Percentiles rank a stretch among this genome's conserved stretches.
Evolutionary conservation across 2,888 invertebrate genomes (phyloP).

Genomic region (Athalia cordata): DNA sequence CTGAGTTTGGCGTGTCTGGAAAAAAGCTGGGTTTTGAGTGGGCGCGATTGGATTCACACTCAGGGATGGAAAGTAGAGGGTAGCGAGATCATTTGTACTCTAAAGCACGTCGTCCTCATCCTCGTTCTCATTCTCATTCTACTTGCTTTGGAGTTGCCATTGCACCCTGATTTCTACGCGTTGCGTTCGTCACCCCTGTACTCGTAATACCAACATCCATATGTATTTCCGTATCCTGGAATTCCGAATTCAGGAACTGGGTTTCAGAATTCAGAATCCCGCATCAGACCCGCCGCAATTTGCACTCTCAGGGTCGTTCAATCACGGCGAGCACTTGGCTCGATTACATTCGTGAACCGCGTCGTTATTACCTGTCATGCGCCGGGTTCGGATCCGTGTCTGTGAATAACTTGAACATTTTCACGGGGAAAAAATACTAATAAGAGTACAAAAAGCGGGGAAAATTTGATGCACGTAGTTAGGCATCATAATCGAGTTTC

Average conservation of each 20-base stretch:
- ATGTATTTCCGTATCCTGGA: conserved; percentile 20
- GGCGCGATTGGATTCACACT: too few relatives aligned
- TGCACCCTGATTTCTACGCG: conserved; percentile 17
- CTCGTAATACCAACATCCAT: conserved; percentile 8
- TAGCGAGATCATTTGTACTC: too few relatives aligned
- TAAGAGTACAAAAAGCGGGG: background rate
- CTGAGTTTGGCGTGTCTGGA: too few relatives aligned
- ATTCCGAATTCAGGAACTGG: too few relatives aligned
- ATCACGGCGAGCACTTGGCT: conserved; percentile 41
- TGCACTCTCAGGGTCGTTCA: conserved; percentile 42
- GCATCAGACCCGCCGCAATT: conserved; percentile 34
- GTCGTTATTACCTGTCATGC: conserved; percentile 43
- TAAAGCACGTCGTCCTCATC: too few relatives aligned
- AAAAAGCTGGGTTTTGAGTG: too few relatives aligned
- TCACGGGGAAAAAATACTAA: conserved; percentile 22
- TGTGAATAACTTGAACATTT: conserved; percentile 39
- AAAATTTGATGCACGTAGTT: conserved; percentile 31
- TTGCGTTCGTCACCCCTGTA: conserved; percentile 28
- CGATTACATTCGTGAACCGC: conserved; percentile 41
- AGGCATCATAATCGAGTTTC: conserved; percentile 33
- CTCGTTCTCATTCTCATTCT: too few relatives aligned
- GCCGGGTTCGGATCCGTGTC: conserved; percentile 36
- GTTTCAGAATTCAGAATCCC: background rate
- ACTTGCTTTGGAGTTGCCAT: background rate
- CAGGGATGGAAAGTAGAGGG: too few relatives aligned